Base-by-base conservation (phyloP, 1,140 invertebrate species). In the Oncopeltus fasciatus region DNA sequence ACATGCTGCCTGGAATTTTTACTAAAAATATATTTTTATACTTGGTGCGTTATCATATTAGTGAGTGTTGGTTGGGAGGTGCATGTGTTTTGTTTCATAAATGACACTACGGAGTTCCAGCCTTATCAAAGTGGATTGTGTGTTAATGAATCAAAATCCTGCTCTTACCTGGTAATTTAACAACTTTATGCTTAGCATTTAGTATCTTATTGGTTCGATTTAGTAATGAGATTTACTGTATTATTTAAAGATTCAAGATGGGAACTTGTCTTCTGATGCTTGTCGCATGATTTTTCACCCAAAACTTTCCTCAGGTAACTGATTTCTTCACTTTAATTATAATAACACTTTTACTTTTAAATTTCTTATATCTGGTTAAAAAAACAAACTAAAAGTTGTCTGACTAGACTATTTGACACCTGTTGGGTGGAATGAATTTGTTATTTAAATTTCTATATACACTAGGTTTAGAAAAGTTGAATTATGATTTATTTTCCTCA, bases 281-380 rank as follows among this genome's bases (percentile, higher is more conserved):
- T 61, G 60, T 33, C 14, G 11, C n/a, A 61, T 61, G 60, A 61
- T 61, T 31, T 53, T 33, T 21, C 60, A 53, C 20, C 21, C 21
- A 29, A 46, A 61, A 49, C 47, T 20, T 27, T 49, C 21, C 53
- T 29, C 60, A 61, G 60, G 60, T 61, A 49, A 61, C 26, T 53
- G n/a, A n/a, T n/a, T n/a, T n/a, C n/a, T n/a, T n/a, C n/a, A n/a
- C n/a, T n/a, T n/a, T n/a, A n/a, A n/a, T n/a, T n/a, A n/a, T n/a
- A n/a, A n/a, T n/a, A n/a, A n/a, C n/a, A n/a, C n/a, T n/a, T n/a
- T n/a, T n/a, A n/a, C n/a, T n/a, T n/a, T n/a, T n/a, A n/a, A n/a
- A n/a, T n/a, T n/a, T n/a, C n/a, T n/a, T n/a, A n/a, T n/a, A n/a
- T n/a, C n/a, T n/a, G n/a, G n/a, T n/a, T n/a, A n/a, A n/a, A n/a